A percentile compares a stretch with the other conserved stretches of the same genome.
phyloP scores from a whole-genome alignment of 2,888 invertebrate genomes.

The Watsonalla binaria region DNA sequence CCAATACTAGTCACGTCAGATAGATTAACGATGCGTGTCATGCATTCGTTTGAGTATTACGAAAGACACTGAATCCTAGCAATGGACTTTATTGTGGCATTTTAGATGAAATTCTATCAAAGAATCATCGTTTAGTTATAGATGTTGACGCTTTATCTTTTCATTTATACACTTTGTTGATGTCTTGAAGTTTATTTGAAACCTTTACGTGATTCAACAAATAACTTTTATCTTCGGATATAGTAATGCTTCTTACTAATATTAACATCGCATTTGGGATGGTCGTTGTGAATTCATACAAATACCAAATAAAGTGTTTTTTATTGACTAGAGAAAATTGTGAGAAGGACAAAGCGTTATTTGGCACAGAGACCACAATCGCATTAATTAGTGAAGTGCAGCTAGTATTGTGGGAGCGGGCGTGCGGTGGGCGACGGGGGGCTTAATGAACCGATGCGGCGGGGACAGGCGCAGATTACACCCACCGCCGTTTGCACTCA shows the following conservation, averaged over 20 bases:
- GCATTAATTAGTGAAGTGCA: slow-evolving; percentile 74
- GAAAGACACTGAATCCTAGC: slow-evolving; percentile 38
- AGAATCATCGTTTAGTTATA: too few relatives aligned
- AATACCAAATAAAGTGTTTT: neutral
- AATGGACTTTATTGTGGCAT: slow-evolving; percentile 12
- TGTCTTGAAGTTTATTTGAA: too few relatives aligned
- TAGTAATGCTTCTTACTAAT: too few relatives aligned
- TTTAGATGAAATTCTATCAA: too few relatives aligned
- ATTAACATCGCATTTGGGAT: too few relatives aligned
- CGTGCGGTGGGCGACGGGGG: slow-evolving; percentile 36
- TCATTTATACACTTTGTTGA: too few relatives aligned
- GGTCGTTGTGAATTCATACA: too few relatives aligned
- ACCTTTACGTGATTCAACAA: too few relatives aligned
- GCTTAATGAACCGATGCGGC: slow-evolving; percentile 75
- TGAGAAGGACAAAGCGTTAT: slow-evolving; percentile 41
- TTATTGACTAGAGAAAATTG: slow-evolving; percentile 25
- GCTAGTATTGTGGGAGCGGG: slow-evolving; percentile 44
- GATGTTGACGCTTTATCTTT: too few relatives aligned
- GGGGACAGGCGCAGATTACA: slow-evolving; percentile 73
- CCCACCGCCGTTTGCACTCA: slow-evolving; percentile 74
- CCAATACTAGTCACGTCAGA: slow-evolving; percentile 51
- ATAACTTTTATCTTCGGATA: too few relatives aligned
- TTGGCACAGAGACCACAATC: slow-evolving; percentile 59
- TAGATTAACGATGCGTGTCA: slow-evolving; percentile 54
- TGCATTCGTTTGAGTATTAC: slow-evolving; percentile 38